Evolutionary conservation across 2,797 vertebrate species (phyloP), one percentile per base, ranked within the genome.

Genomic region (Tinamus major): DNA sequence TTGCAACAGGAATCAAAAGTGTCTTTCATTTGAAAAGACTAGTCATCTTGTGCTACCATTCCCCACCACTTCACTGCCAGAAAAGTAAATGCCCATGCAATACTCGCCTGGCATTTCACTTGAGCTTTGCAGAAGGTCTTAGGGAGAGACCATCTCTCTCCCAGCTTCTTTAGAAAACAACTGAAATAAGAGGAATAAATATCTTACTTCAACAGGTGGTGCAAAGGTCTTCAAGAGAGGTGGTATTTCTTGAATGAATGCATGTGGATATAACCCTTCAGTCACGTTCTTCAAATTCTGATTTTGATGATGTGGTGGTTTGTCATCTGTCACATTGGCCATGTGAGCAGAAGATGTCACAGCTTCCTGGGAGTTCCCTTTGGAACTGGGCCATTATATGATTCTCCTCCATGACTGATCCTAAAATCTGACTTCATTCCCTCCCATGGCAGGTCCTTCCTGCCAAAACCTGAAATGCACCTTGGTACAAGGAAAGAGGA

Each of bases 81-180:
- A 85, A 85, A 90, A 85, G 35, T 35, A 89, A 89, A 80, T 68
- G 9, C 13, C 11, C 31, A 49, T 68, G 68, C 53, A 92, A 46
- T 16, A 46, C 58, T 90, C 63, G 53, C 72, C 39, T 95, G 91
- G 61, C 23, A 90, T 95, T 95, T 92, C 90, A 79, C 49, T 29
- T 80, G 58, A 78, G 37, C 35, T 79, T 41, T 85, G 41, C 55
- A 79, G 27, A 51, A 91, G 20, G 31, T 80, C 72, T 62, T 75
- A 33, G 20, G 17, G 41, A 87, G 44, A 65, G 5, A 72, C 37
- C 26, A 53, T 23, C 21, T 23, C 46, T 49, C 48, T 49, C 48
- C 10, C 48, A 49, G 20, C 48, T 89, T 58, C 55, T 79, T 85
- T 29, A 85, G 82, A 69, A 91, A 35, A 23, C 76, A 89, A 61